Evolutionary conservation across 2,888 invertebrate species (phyloP), one percentile per base, ranked within the genome.

Genomic region (Prenolepis imparis): DNA sequence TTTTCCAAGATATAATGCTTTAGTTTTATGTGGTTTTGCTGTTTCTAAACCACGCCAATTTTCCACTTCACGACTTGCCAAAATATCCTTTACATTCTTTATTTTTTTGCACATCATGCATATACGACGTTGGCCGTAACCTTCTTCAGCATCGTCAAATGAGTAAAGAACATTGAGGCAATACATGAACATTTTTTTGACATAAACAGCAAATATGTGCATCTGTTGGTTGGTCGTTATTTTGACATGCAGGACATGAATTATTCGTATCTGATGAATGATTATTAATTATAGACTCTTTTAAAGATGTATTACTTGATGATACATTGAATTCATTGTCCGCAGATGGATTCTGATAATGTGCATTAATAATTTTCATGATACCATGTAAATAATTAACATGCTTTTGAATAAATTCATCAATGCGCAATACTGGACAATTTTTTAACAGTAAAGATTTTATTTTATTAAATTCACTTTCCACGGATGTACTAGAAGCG

Each of bases 221-320:
- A 55, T 15, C 11, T 63, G 63, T 24, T 24, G 72, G 36, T 8
- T 39, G 15, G 28, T 81, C 81, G 3, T 59, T 39, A 72, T 61
- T 81, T n/a, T 70, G 15, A 18, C 72, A 81, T 81, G 72, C 72
- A 63, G 52, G 55, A 73, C 73, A 73, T 73, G 39, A 67, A n/a
- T n/a, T n/a, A n/a, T n/a, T n/a, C 39, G 52, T 81, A 61, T 75
- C 6, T 67, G 24, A n/a, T n/a, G n/a, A n/a, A n/a, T n/a, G n/a
- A 41, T 55, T 15, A 61, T 52, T 48, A 61, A 15, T 24, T 24
- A 21, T n/a, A 28, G 59, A 8, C 3, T 78, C 39, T 11, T 39
- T 57, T 44, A 21, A 39, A 5, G 52, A 0, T 4, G 24, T 28
- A 5, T 1, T 11, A 55, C 21, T 55, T 68, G 39, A 32, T 5